phyloP scores from a whole-genome alignment of 2,113 vertebrate genomes.

The Tragelaphus scriptus region DNA sequence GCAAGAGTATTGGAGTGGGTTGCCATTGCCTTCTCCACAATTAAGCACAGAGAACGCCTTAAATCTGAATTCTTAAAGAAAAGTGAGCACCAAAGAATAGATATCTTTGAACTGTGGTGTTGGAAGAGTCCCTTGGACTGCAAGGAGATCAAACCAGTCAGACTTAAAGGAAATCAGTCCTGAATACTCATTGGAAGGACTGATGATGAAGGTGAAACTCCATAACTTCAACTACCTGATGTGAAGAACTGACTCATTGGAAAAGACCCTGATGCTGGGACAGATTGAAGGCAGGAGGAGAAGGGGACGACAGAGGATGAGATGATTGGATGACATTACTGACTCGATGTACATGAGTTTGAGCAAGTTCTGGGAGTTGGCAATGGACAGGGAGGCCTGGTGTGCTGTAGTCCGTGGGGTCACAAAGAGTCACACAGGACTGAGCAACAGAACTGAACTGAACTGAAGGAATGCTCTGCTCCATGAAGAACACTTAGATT shows the following conservation, averaged over 20 bases:
- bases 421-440: neutral
- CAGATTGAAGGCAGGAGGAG: neutral
- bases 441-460: neutral
- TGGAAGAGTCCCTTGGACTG: neutral
- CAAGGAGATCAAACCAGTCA: neutral
- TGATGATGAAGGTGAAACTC: neutral
- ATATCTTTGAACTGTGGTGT: neutral
- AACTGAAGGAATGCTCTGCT: neutral
- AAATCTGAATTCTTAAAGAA: neutral
- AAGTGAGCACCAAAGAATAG: neutral
- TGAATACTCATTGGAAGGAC: neutral
- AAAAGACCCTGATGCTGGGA: neutral
- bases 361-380: neutral
- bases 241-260: neutral
- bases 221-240: neutral
- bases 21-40: too few relatives aligned
- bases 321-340: neutral
- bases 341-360: neutral
- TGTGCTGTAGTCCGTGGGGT: rapidly evolving
- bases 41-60: neutral
- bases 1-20: too few relatives aligned
- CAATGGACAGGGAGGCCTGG: neutral
- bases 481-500: neutral
- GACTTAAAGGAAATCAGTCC: neutral
- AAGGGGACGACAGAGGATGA: neutral